Base-by-base conservation (phyloP, 2,888 invertebrate species). In the Terebella lapidaria region DNA sequence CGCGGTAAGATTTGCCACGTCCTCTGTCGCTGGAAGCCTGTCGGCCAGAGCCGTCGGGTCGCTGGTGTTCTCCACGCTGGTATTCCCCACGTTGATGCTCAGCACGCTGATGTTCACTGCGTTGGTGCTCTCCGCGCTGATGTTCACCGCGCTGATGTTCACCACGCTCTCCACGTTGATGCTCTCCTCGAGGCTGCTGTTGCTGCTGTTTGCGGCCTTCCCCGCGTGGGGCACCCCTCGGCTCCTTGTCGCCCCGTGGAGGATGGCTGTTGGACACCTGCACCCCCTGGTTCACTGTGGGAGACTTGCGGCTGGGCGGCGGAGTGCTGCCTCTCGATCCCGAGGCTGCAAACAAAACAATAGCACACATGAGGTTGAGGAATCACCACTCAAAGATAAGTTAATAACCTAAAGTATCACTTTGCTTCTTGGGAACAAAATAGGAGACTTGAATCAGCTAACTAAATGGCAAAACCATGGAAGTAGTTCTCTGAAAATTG, bases 281-380 rank as follows among this genome's bases (percentile, higher is more conserved):
- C 52, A 89, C 88, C 65, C 89, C 88, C 81, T 92, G 90, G 79
- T 94, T 93, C 69, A 87, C 26, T 1, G 56, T 27, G 1, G 63
- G 63, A 24, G 63, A 60, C 53, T 57, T 60, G 18, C 60, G 15
- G 51, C 49, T 53, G 49, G 52, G 57, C n/a, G 60, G 57, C 18
- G 54, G 59, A 27, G 59, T 64, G 58, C 58, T 61, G 46, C 63
- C 62, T 26, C 62, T 27, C 2, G 62, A 62, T 2, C 62, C 62
- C 56, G 49, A 35, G 20, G 51, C 5, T 4, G 15, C 22, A 27
- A 25, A 53, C 24, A 55, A 42, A 49, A 5, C 10, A 49, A 49
- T 49, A 5, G 49, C 49, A 20, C 22, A n/a, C 49, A 22, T 22
- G 18, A 35, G 10, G 35, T 35, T n/a, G 35, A 35, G 18, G 18